Conservation (phyloP, 1,140 invertebrate genomes). For the Rhagoletis zephyria region DNA sequence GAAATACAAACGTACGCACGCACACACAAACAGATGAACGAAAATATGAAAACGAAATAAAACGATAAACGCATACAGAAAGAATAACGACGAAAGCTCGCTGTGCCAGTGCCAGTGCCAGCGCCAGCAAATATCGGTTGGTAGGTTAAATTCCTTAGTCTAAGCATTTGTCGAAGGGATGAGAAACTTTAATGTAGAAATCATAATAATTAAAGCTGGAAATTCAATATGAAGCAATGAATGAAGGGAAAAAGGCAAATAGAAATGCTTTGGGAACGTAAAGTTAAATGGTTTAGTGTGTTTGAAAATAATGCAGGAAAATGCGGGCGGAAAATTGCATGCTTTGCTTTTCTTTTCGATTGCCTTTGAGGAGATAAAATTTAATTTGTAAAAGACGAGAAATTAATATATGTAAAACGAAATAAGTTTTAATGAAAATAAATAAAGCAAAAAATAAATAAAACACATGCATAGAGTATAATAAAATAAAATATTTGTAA, state of each 20-base stretch:
- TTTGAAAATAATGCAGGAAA: too few relatives aligned
- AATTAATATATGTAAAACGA: neutral
- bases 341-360: too few relatives aligned
- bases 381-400: neutral
- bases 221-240: constrained; percentile 34
- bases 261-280: neutral
- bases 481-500: neutral
- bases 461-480: neutral
- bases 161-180: neutral
- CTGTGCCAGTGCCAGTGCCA: neutral
- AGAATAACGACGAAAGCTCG: constrained; percentile 44
- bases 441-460: neutral
- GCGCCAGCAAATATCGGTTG: neutral
- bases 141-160: constrained; percentile 1
- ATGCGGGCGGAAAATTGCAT: too few relatives aligned
- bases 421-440: neutral
- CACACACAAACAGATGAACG: neutral
- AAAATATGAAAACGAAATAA: neutral
- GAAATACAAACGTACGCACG: neutral
- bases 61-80: neutral
- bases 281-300: neutral
- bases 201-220: neutral
- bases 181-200: neutral
- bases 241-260: neutral
- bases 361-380: too few relatives aligned